phyloP scores from a whole-genome alignment of 2,888 invertebrate genomes.

The Bombylius major region DNA sequence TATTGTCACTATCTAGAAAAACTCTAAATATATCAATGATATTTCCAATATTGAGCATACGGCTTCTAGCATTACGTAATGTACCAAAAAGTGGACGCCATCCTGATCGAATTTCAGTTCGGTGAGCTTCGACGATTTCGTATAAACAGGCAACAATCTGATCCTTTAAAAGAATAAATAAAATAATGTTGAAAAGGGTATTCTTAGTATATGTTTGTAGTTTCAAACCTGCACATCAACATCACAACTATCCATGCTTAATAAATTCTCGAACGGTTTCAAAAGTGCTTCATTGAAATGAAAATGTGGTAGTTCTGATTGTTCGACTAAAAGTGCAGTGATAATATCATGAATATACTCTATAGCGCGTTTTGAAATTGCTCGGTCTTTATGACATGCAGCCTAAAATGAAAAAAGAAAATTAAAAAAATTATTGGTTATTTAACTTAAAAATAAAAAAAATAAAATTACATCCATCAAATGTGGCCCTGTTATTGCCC shows the following conservation, averaged over 20 bases:
- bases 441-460: too few relatives aligned
- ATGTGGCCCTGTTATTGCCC: constrained; percentile 87
- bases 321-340: constrained; percentile 72
- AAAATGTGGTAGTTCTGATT: constrained; percentile 81
- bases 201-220: background rate
- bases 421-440: background rate
- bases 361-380: constrained; percentile 82
- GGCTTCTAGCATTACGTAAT: constrained; percentile 68
- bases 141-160: constrained; percentile 89
- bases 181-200: too few relatives aligned
- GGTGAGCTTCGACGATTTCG: constrained; percentile 89
- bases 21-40: constrained; percentile 86
- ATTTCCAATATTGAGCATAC: constrained; percentile 46
- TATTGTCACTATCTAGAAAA: constrained; percentile 85
- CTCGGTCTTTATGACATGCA: constrained; percentile 79
- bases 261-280: constrained; percentile 88
- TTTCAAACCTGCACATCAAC: constrained; percentile 69
- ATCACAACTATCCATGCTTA: constrained; percentile 87
- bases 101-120: constrained; percentile 86
- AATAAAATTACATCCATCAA: constrained; percentile 65
- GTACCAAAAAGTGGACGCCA: constrained; percentile 95
- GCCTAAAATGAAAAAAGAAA: constrained; percentile 43
- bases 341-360: constrained; percentile 87
- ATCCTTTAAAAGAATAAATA: constrained; percentile 43
- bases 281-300: constrained; percentile 91